These are phyloP conservation scores for Diaperis boleti DNA, from an alignment of 2,888 invertebrate genomes.

Conservation along the genomic window DNA sequence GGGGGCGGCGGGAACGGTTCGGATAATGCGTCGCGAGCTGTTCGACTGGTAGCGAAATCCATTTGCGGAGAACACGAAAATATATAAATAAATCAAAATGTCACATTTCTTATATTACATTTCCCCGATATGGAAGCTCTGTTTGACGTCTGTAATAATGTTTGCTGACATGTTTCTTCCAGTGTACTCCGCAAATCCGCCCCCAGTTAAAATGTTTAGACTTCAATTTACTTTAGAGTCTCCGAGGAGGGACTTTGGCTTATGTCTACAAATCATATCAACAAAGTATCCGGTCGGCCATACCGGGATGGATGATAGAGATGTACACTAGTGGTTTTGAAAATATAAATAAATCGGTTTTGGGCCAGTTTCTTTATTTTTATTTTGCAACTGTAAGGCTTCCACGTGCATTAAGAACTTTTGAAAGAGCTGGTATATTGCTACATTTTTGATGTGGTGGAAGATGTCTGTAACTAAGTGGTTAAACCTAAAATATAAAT, in stretches of 20 bases:
- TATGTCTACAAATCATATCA: slow-evolving; percentile 61
- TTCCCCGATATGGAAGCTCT: slow-evolving; percentile 57
- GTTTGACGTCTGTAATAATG: slow-evolving; percentile 64
- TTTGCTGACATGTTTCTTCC: slow-evolving; percentile 60
- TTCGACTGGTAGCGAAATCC: slow-evolving; percentile 16
- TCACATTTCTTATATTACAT: slow-evolving; percentile 62
- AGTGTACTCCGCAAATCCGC: slow-evolving; percentile 56
- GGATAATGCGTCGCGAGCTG: slow-evolving; percentile 23
- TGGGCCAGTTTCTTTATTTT: too few species aligned
- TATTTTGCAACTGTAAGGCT: too few species aligned
- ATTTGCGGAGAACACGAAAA: slow-evolving; percentile 29
- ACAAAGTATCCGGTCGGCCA: slow-evolving; percentile 38
- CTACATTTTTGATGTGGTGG: too few species aligned
- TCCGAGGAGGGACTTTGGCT: slow-evolving; percentile 55
- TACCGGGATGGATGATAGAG: slow-evolving; percentile 4
- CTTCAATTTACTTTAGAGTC: slow-evolving; percentile 62
- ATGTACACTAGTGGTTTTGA: too few species aligned
- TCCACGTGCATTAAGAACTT: too few species aligned
- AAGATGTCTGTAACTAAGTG: too few species aligned
- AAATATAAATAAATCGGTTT: too few species aligned
- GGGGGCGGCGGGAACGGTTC: slow-evolving; percentile 37
- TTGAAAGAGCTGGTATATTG: too few species aligned
- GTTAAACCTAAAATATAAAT: too few species aligned
- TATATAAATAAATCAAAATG: slow-evolving; percentile 62
- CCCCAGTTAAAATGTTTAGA: slow-evolving; percentile 64